Base-by-base conservation (phyloP, 2,113 vertebrate genomes). In the Callipepla squamata region DNA sequence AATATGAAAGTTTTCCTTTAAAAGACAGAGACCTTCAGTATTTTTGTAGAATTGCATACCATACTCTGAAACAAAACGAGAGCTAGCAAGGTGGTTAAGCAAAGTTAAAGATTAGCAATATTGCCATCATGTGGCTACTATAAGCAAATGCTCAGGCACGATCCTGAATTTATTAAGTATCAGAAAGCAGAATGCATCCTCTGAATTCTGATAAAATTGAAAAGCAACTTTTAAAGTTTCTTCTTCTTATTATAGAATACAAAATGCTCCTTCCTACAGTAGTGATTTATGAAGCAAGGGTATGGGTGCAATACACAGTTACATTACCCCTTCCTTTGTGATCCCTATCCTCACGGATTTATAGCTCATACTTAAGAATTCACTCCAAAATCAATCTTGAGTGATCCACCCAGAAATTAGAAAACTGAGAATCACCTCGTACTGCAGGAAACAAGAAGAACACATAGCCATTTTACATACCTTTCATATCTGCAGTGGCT, bases 41-140 rank as follows among this genome's bases (percentile, higher is more conserved):
- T 36, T 82, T 58, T 19, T 25, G 44, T 12, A 75, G 80, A 88
- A 34, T 36, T 70, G 50, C 77, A 16, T 45, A 23, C 58, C 36
- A 77, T 4, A 28, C 1, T 36, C 17, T 6, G 85, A 85, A 53
- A 22, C 20, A 20, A 30, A 87, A 40, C 1, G 73, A 62, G 69
- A 87, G 70, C 48, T 5, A 68, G 69, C 13, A 20, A 85, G 58
- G 28, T 38, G 47, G 62, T 25, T 2, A 22, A 6, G 32, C 0
- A 42, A 57, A 94, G 38, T 91, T 83, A 90, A 96, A 88, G 57
- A 94, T 95, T 68, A 78, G 91, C 96, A 94, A 94, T 44, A 90
- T 95, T 96, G 94, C 96, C 95, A 96, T 96, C 96, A 61, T 94
- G 95, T 92, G 96, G 96, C 80, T 96, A 48, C 65, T 78, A 11